Conservation (phyloP, 2,888 invertebrate species). For the Coelopa pilipes region DNA sequence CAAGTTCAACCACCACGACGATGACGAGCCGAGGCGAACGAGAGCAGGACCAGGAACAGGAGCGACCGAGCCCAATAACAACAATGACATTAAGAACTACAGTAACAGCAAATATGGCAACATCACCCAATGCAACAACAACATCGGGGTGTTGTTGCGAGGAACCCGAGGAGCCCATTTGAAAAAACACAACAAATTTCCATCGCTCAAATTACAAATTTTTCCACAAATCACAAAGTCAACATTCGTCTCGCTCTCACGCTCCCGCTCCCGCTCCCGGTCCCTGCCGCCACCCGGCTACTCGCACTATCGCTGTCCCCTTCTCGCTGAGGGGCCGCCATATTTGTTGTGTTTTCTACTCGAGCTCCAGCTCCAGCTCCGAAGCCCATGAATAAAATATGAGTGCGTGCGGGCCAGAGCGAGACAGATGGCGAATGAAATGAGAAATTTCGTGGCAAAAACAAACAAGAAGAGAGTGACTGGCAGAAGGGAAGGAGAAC, state of each 20-base stretch:
- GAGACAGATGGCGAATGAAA: not conserved
- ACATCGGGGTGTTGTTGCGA: not conserved
- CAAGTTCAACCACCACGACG: not conserved
- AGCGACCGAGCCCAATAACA: not conserved
- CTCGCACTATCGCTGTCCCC: not conserved
- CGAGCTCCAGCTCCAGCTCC: not conserved
- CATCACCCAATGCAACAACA: not conserved
- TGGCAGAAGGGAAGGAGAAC: no score
- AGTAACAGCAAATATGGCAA: not conserved
- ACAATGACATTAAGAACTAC: not conserved
- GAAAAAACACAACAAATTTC: conserved; percentile 16
- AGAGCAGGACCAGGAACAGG: not conserved
- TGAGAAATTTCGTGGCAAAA: not conserved
- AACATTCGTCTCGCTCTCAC: conserved; percentile 3
- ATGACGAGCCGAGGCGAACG: not conserved
- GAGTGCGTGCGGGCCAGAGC: not conserved
- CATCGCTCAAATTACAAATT: conserved; percentile 19
- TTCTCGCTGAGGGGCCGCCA: not conserved
- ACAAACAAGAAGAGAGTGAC: not conserved
- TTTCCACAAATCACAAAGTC: conserved; percentile 31
- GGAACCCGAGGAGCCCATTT: conserved; percentile 19
- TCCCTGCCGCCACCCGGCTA: not conserved
- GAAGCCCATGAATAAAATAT: conserved; percentile 26
- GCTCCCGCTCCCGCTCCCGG: not conserved
- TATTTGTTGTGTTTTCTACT: conserved; percentile 23